Conservation (phyloP, 2,797 vertebrate genomes). For the Scolopax rusticola region DNA sequence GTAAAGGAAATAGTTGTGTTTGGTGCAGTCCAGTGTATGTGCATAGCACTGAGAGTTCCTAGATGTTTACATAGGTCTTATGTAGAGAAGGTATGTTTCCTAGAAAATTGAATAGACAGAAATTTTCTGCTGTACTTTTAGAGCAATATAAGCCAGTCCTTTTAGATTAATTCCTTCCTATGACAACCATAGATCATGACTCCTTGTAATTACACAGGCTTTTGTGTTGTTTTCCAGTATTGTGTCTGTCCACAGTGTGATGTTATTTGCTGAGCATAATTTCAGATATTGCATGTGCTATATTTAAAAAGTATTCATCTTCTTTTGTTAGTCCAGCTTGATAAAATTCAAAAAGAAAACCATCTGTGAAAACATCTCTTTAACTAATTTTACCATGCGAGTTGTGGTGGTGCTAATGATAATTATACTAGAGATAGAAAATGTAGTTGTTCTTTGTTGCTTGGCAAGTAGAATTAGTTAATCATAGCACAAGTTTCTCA, state of each 20-base stretch:
- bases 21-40: background rate
- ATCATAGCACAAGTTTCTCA: constrained; percentile 2
- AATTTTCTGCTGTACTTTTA: background rate
- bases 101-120: background rate
- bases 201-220: background rate
- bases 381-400: constrained; percentile 33
- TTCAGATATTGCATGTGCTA: constrained; percentile 21
- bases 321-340: constrained; percentile 36
- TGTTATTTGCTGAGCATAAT: constrained; percentile 6
- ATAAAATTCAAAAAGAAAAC: constrained; percentile 37
- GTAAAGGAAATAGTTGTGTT: background rate
- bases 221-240: background rate
- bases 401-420: constrained; percentile 25
- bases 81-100: background rate
- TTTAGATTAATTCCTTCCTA: constrained; percentile 5
- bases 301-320: constrained; percentile 19
- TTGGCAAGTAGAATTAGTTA: constrained; percentile 41
- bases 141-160: background rate
- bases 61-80: background rate
- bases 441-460: background rate
- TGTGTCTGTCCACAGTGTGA: background rate
- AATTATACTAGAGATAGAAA: constrained; percentile 34
- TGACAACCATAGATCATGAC: background rate
- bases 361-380: constrained; percentile 48
- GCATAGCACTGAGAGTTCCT: background rate